Base-by-base conservation (phyloP, 2,888 invertebrate species). In the Spisula solida region DNA sequence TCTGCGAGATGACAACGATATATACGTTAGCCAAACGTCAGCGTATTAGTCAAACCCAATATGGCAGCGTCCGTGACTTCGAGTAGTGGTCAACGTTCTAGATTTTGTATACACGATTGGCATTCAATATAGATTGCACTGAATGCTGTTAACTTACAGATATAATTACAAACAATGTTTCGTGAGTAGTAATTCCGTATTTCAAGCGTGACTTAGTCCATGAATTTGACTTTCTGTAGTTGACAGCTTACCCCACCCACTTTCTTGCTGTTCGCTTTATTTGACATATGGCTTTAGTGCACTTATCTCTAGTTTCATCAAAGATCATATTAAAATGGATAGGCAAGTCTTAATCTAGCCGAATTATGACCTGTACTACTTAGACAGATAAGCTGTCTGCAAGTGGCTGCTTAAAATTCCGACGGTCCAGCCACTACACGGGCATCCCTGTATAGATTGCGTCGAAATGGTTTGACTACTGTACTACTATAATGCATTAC, bases 161-260 rank as follows among this genome's bases (percentile, higher is more conserved):
- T 16, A 14, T 34, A 0, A 16, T 2, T 31, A 0, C 0, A 12
- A 34, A 34, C 1, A 25, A 31, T 75, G 29, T 75, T 75, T 75
- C 14, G 75, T 75, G 16, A 34, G 29, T 34, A 34, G 2, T 31
- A 1, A 34, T 75, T 31, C 2, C 1, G 34, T 25, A 34, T 34
- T 75, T 16, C 1, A 4, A 4, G 2, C 10, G 34, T 75, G 31
- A 14, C 31, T 75, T 75, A 18, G 31, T 18, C 5, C 34, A 16
- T 31, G 18, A 16, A 75, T 18, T 75, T 8, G 31, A 34, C 14
- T 75, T 34, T 16, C 5, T 16, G 34, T 16, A 18, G 14, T 25
- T 75, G 75, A 75, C 75, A 75, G 5, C 18, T 16, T 66, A 66
- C 75, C 75, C 75, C 75, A 75, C 75, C 75, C 75, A 75, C 75